Evolutionary conservation across 2,797 vertebrate genomes (phyloP).

Genomic region (Melanotaenia pygmaea): DNA sequence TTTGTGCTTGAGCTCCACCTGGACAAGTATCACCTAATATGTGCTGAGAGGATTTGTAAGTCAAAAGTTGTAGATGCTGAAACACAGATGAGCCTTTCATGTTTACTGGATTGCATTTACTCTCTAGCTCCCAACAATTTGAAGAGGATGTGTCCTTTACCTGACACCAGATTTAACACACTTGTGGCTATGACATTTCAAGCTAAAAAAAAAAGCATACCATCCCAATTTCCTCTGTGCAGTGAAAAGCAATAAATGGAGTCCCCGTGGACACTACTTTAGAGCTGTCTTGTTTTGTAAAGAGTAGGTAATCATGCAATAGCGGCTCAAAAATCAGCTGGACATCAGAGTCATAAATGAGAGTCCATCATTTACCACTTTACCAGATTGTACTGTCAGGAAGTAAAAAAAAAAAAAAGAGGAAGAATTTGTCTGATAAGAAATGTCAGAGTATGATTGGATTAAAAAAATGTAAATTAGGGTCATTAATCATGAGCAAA

Average conservation of each 20-base stretch:
- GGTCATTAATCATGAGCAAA: conserved; percentile 81
- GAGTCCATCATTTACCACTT: conserved; percentile 43
- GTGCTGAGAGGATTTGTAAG: conserved; percentile 52
- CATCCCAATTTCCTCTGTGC: conserved; percentile 40
- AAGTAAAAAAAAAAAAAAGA: conserved; percentile 76
- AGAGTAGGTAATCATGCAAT: conserved; percentile 63
- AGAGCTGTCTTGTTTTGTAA: conserved; percentile 58
- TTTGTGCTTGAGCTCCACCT: conserved; percentile 51
- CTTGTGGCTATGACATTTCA: conserved; percentile 43
- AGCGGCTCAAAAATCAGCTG: conserved; percentile 67
- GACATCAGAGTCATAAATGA: conserved; percentile 64
- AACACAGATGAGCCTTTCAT: conserved; percentile 46
- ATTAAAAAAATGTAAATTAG: conserved; percentile 78
- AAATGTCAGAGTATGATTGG: conserved; percentile 82
- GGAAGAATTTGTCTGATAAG: conserved; percentile 72
- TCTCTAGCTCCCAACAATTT: conserved; percentile 43
- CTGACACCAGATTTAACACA: conserved; percentile 47
- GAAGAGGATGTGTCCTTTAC: conserved; percentile 54
- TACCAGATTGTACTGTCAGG: conserved; percentile 70
- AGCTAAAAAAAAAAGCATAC: conserved; percentile 34
- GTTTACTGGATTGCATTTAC: conserved; percentile 48
- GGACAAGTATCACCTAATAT: conserved; percentile 52
- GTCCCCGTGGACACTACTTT: conserved; percentile 48
- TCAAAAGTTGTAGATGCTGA: conserved; percentile 43
- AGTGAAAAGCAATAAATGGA: conserved; percentile 54